A percentile compares a stretch with the other conserved stretches of the same genome.
These are phyloP conservation scores for Rhadinocentrus ornatus DNA, from an alignment of 2,797 vertebrate genomes.

Conservation along the genomic window DNA sequence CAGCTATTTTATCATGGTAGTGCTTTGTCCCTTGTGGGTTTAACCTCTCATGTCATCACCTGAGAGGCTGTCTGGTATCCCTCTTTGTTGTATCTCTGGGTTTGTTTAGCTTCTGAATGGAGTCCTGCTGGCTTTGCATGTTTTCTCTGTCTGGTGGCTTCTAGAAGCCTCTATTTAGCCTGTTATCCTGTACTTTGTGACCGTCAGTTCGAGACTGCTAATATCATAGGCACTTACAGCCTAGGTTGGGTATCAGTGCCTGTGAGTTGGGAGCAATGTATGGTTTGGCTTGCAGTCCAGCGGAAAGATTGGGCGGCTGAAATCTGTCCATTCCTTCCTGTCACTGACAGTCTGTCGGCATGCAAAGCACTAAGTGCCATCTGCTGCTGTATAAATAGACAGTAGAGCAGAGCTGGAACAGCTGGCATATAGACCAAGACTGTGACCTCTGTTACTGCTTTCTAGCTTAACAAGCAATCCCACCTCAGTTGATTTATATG, in stretches of 20 bases:
- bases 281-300: slow-evolving; percentile 61
- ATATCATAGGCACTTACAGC: slow-evolving; percentile 55
- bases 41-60: slow-evolving; percentile 57
- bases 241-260: slow-evolving; percentile 47
- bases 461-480: slow-evolving; percentile 42
- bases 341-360: slow-evolving; percentile 82
- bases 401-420: slow-evolving; percentile 73
- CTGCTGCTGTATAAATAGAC: slow-evolving; percentile 86
- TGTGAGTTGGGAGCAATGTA: slow-evolving; percentile 49
- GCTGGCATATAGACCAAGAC: slow-evolving; percentile 74
- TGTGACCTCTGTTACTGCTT: slow-evolving; percentile 58
- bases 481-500: slow-evolving; percentile 22
- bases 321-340: slow-evolving; percentile 84
- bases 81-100: slow-evolving; percentile 63
- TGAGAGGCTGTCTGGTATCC: slow-evolving; percentile 55
- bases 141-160: slow-evolving; percentile 73
- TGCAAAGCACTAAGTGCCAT: slow-evolving; percentile 79
- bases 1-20: slow-evolving; percentile 21
- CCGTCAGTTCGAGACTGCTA: slow-evolving; percentile 53
- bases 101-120: slow-evolving; percentile 75
- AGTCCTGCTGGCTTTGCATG: slow-evolving; percentile 73
- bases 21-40: slow-evolving; percentile 20
- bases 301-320: slow-evolving; percentile 76
- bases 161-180: slow-evolving; percentile 70
- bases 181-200: slow-evolving; percentile 54